These are phyloP conservation scores for Melieria picta DNA, from an alignment of 2,888 invertebrate genomes.

Conservation along the genomic window DNA sequence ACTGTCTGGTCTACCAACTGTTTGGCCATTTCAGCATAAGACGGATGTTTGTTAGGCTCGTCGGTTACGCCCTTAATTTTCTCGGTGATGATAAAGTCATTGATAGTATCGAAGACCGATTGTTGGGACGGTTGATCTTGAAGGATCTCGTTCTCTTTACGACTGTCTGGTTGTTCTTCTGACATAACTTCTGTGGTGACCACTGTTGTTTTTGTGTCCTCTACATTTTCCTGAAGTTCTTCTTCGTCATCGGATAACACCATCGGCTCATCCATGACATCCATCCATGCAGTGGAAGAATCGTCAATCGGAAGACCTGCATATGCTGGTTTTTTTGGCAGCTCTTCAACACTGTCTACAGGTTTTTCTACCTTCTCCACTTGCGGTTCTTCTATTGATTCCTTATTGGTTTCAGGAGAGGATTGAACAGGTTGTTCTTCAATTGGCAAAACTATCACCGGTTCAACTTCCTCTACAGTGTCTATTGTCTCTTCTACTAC, in stretches of 20 bases:
- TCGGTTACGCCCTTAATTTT: too few species aligned
- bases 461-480: not conserved
- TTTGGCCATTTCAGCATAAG: too few species aligned
- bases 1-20: too few species aligned
- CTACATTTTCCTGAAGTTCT: slow-evolving; percentile 34
- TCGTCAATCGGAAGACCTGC: slow-evolving; percentile 57
- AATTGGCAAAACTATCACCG: not conserved
- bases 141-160: too few species aligned
- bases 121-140: too few species aligned
- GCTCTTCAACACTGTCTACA: not conserved
- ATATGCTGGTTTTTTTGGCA: slow-evolving; percentile 49
- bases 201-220: not conserved
- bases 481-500: not conserved
- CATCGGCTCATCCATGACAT: slow-evolving; percentile 52
- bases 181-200: slow-evolving; percentile 5
- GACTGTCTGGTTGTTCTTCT: not conserved
- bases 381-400: slow-evolving; percentile 6
- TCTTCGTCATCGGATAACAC: slow-evolving; percentile 51
- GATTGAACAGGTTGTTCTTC: not conserved
- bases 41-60: too few species aligned
- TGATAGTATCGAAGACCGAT: too few species aligned
- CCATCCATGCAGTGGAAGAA: slow-evolving; percentile 54
- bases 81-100: too few species aligned
- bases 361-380: slow-evolving; percentile 32
- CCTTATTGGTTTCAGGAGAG: not conserved